A percentile compares a stretch with the other conserved stretches of the same genome.
Evolutionary conservation across 1,140 invertebrate species (phyloP).

Genomic region (Drosophila sp.): DNA sequence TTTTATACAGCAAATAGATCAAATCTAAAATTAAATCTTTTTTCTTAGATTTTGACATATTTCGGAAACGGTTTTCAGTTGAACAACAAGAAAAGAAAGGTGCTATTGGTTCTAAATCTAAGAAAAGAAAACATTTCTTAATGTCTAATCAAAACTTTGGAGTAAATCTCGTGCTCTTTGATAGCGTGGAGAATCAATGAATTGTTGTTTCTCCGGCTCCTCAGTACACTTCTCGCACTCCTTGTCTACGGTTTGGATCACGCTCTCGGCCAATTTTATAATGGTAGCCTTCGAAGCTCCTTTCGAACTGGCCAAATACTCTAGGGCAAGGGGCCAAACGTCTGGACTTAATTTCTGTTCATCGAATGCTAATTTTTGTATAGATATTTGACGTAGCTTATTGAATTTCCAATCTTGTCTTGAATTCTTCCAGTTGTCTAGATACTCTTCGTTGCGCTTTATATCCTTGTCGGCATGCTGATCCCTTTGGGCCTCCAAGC

Average conservation of each 20-base stretch:
- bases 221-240: constrained; percentile 81
- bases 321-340: constrained; percentile 86
- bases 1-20: background rate
- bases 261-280: constrained; percentile 86
- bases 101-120: too few relatives aligned
- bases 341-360: constrained; percentile 85
- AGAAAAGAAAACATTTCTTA: background rate
- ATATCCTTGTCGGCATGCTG: constrained; percentile 66
- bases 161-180: constrained; percentile 84
- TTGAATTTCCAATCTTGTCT: constrained; percentile 90
- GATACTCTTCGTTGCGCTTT: constrained; percentile 84
- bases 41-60: background rate
- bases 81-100: too few relatives aligned
- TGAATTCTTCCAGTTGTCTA: constrained; percentile 88
- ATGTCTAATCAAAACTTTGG: constrained; percentile 77
- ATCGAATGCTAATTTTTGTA: constrained; percentile 88
- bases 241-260: constrained; percentile 86
- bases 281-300: constrained; percentile 86
- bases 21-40: constrained; percentile 9
- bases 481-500: constrained; percentile 57
- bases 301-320: constrained; percentile 88
- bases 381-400: constrained; percentile 89
- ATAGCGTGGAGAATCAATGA: constrained; percentile 83
- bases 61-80: too few relatives aligned
- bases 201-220: constrained; percentile 65